These are phyloP conservation scores for Lates calcarifer DNA, from an alignment of 2,113 vertebrate genomes.

Conservation along the genomic window DNA sequence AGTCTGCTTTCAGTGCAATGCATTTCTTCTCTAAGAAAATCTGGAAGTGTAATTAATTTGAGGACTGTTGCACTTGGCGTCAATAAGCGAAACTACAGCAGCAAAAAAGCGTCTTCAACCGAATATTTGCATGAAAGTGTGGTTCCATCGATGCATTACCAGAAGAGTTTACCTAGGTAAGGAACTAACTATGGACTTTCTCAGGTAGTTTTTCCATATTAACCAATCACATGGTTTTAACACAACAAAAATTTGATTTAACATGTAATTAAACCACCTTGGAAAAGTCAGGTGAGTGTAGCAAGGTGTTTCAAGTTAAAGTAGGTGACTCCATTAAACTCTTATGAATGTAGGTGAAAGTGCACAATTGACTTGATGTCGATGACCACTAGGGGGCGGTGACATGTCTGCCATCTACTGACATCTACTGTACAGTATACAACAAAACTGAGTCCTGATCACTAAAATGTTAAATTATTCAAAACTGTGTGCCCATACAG, in stretches of 20 bases:
- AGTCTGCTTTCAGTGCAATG: constrained; percentile 60
- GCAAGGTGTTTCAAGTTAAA: neutral
- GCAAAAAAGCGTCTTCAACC: constrained; percentile 27
- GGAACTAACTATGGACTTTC: neutral
- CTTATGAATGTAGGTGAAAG: constrained; percentile 82
- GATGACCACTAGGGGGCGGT: constrained; percentile 31
- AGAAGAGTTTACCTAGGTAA: constrained; percentile 92
- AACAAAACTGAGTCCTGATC: neutral
- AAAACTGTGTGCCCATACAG: neutral
- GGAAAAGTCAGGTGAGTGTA: neutral
- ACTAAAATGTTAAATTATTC: neutral
- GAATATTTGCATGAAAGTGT: constrained; percentile 91
- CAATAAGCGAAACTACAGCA: constrained; percentile 67
- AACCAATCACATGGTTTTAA: neutral
- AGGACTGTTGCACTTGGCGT: constrained; percentile 30
- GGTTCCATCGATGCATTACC: constrained; percentile 97
- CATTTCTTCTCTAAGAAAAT: constrained; percentile 42
- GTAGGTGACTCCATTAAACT: constrained; percentile 25
- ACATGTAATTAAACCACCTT: neutral
- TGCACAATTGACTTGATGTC: constrained; percentile 38
- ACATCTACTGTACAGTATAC: neutral
- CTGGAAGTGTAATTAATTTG: constrained; percentile 24
- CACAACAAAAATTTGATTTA: rapidly evolving
- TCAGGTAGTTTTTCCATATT: neutral
- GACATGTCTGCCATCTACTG: neutral